Conservation (phyloP, 2,113 vertebrate species). For the Halcyon senegalensis region DNA sequence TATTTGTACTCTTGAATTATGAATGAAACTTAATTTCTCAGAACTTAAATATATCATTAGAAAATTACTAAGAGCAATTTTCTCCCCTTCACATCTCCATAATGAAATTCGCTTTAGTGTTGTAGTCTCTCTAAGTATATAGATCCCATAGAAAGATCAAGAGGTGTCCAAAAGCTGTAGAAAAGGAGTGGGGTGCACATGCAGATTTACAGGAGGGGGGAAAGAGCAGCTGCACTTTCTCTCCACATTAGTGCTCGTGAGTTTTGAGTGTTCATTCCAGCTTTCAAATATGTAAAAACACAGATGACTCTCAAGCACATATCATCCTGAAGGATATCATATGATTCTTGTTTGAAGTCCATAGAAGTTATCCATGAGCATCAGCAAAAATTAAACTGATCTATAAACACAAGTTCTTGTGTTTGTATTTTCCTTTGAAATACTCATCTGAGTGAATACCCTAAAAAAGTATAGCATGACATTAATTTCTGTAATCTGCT, state of each 20-base stretch:
- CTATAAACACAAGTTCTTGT: not conserved
- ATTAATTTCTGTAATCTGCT: not conserved
- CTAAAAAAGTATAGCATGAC: not conserved
- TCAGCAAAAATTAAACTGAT: not conserved
- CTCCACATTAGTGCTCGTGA: not conserved
- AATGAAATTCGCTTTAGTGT: not conserved
- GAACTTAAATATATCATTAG: conserved; percentile 20
- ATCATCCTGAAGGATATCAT: not conserved
- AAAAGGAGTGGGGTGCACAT: not conserved
- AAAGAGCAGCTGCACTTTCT: not conserved
- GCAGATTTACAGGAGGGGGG: not conserved
- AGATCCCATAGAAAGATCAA: not conserved
- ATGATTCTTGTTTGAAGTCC: not conserved
- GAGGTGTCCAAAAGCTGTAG: not conserved
- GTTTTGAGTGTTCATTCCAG: not conserved
- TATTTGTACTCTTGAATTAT: conserved; percentile 41
- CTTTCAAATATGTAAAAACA: not conserved
- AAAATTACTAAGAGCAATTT: conserved; percentile 24
- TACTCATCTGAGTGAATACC: not conserved
- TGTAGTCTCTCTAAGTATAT: not conserved
- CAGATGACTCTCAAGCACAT: not conserved
- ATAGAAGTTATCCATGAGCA: not conserved
- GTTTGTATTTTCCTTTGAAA: not conserved
- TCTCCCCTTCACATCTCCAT: not conserved
- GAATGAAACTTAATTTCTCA: conserved; percentile 28